These are phyloP conservation scores for Tenebrio molitor DNA, from an alignment of 1,140 invertebrate genomes.

Conservation along the genomic window DNA sequence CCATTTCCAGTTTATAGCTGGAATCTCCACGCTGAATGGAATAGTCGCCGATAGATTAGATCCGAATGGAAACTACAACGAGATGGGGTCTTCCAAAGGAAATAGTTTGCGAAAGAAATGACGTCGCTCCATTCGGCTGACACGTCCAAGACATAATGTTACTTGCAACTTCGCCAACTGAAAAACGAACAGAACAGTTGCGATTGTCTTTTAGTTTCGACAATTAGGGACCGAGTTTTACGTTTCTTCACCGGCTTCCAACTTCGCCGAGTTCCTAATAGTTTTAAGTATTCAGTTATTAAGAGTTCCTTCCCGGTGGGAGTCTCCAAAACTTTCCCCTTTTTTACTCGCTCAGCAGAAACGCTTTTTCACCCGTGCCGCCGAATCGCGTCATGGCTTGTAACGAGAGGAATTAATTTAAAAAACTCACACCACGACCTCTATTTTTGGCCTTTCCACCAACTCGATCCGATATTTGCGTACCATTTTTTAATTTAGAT, in stretches of 20 bases:
- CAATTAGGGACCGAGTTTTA: conserved; percentile 2
- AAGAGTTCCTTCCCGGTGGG: conserved; percentile 2
- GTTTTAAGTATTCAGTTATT: conserved; percentile 34
- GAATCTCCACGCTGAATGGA: conserved; percentile 32
- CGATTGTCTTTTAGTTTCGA: not conserved
- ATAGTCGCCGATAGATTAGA: conserved; percentile 36
- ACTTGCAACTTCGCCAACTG: not conserved
- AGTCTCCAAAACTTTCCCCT: conserved; percentile 13
- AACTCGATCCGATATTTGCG: no score
- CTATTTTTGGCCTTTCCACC: no score
- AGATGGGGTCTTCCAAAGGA: conserved; percentile 8
- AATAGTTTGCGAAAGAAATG: conserved; percentile 25
- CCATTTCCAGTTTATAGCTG: conserved; percentile 42
- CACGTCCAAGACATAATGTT: not conserved
- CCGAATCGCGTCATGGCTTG: no score
- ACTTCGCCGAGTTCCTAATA: conserved; percentile 21
- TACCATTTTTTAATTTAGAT: no score
- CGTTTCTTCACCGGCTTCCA: conserved; percentile 4
- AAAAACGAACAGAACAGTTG: not conserved
- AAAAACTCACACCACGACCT: no score
- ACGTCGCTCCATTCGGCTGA: not conserved
- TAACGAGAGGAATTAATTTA: no score
- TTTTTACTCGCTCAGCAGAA: not conserved
- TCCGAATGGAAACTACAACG: conserved; percentile 22
- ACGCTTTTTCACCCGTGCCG: not conserved